These are phyloP conservation scores for Belonocnema kinseyi DNA, from an alignment of 1,140 invertebrate genomes.

Conservation along the genomic window DNA sequence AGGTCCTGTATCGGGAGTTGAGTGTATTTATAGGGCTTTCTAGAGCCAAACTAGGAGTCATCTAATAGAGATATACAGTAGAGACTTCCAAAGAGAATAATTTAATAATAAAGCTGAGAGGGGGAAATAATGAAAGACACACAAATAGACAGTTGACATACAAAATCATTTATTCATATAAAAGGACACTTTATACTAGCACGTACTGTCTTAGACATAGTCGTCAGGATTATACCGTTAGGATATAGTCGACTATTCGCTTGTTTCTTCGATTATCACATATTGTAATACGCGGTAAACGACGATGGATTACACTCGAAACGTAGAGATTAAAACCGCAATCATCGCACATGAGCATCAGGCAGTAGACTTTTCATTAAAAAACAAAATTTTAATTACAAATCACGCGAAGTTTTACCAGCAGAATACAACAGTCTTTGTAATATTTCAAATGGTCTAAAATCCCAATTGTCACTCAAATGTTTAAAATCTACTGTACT, in stretches of 20 bases:
- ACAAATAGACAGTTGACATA: conserved; percentile 59
- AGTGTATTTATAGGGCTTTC: no score
- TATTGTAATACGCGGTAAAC: conserved; percentile 64
- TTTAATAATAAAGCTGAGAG: no score
- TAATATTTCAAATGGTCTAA: no score
- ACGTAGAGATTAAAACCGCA: conserved; percentile 46
- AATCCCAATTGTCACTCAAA: no score
- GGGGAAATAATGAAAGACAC: no score
- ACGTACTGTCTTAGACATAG: conserved; percentile 69
- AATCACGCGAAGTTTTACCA: not conserved
- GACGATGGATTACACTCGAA: conserved; percentile 53
- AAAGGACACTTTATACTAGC: conserved; percentile 75
- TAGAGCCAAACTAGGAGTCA: no score
- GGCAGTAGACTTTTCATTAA: not conserved
- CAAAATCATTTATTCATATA: conserved; percentile 74
- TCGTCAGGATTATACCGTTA: conserved; percentile 54
- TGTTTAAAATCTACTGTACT: not conserved
- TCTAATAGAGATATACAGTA: no score
- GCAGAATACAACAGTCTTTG: not conserved
- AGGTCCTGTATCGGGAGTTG: no score
- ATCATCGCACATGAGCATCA: conserved; percentile 37
- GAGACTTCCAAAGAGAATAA: no score
- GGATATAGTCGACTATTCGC: conserved; percentile 46
- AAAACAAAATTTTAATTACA: not conserved
- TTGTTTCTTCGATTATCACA: conserved; percentile 69